Base-by-base conservation (phyloP, 1,140 invertebrate genomes). In the Tetranychus urticae region DNA sequence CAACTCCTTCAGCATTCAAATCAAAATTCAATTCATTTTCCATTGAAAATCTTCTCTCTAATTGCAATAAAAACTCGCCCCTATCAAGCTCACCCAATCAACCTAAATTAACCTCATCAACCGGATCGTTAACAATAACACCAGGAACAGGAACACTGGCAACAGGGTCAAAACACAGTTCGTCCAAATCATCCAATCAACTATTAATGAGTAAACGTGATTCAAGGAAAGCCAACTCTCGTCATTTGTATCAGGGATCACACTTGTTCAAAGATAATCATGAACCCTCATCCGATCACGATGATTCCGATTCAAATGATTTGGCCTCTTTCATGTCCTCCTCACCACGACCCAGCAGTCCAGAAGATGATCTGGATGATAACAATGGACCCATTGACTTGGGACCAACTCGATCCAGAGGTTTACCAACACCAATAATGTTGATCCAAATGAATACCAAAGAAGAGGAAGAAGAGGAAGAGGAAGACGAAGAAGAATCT, bases 41-140 rank as follows among this genome's bases (percentile, higher is more conserved):
- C n/a, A 64, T 64, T 36, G 63, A 64, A 34, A 64, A 64, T 55
- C 60, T 64, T 14, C 59, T 64, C 1, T 56, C 55, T 2, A 34
- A 36, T 14, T 14, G 55, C 55, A 36, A 56, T 36, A 56, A 33
- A 52, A 23, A 23, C 23, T 23, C 23, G 23, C 23, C 23, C 23
- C 23, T 23, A 23, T 23, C 23, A 23, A 23, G 23, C 23, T 23
- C 23, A 23, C 23, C 23, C 23, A 23, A 23, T 23, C 50, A 52
- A n/a, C 12, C 5, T 42, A 5, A 42, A 42, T 42, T 42, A 42
- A 6, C 39, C 5, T 42, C 39, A 42, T 42, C 39, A 42, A 6
- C 39, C 5, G 5, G 5, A 42, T 42, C 39, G 10, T 42, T 10
- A 5, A 42, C 39, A 5, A 42, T 10, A 42, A 6, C 39, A 42